Conservation (phyloP, 2,888 invertebrate species). For the Tethea ocularis region DNA sequence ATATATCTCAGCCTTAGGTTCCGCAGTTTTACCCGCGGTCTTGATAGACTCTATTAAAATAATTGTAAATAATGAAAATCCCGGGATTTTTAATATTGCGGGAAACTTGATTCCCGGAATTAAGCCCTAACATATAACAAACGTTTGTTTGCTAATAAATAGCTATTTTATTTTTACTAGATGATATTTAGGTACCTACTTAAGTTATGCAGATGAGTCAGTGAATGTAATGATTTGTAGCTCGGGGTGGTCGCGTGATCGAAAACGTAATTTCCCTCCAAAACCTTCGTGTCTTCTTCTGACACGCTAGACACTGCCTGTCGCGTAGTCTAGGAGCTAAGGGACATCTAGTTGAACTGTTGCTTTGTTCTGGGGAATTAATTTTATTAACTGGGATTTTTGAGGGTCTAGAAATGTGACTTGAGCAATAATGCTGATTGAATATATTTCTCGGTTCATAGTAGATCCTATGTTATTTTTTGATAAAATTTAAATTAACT, state of each 20-base stretch:
- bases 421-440: too few relatives aligned
- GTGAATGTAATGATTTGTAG: conserved; percentile 37
- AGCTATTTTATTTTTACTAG: background rate
- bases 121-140: background rate
- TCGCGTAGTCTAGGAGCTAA: conserved; percentile 56
- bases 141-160: background rate
- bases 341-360: background rate
- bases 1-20: too few relatives aligned
- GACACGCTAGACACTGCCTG: conserved; percentile 77
- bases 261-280: conserved; percentile 60
- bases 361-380: background rate
- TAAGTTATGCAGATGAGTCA: conserved; percentile 24
- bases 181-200: background rate
- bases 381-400: too few relatives aligned
- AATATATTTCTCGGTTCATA: too few relatives aligned
- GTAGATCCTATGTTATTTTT: too few relatives aligned
- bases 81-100: background rate
- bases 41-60: too few relatives aligned
- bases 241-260: conserved; percentile 60
- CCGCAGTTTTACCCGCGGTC: too few relatives aligned
- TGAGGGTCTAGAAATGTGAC: too few relatives aligned
- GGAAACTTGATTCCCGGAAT: background rate
- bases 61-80: too few relatives aligned
- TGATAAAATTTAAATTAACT: too few relatives aligned
- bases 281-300: conserved; percentile 46